A percentile compares a stretch with the other conserved stretches of the same genome.
Evolutionary conservation across 2,888 invertebrate species (phyloP).

Genomic region (Macaria notata): DNA sequence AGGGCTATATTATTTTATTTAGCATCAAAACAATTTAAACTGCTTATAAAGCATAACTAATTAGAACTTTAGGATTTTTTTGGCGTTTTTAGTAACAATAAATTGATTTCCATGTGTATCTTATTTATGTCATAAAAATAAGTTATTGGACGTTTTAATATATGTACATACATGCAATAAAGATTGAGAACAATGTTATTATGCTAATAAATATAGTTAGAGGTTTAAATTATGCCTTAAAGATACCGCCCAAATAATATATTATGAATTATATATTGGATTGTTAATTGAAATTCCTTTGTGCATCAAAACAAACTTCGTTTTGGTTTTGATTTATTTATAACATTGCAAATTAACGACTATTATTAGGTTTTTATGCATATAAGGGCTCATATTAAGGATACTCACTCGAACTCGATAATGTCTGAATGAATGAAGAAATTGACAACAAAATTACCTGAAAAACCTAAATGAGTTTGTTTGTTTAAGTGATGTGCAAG

Average conservation of each 20-base stretch:
- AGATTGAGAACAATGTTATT: slow-evolving; percentile 1
- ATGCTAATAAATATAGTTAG: background rate
- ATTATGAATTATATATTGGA: background rate
- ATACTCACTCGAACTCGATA: too few species aligned
- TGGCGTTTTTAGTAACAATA: slow-evolving; percentile 14
- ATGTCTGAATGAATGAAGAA: too few species aligned
- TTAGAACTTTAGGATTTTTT: slow-evolving; percentile 3
- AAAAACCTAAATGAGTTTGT: too few species aligned
- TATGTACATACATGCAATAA: background rate
- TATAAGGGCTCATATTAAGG: too few species aligned
- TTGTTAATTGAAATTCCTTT: slow-evolving; percentile 1
- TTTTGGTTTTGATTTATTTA: background rate
- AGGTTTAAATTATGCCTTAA: background rate
- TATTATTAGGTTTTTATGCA: too few species aligned
- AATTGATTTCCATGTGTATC: slow-evolving; percentile 1
- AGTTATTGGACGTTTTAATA: too few species aligned
- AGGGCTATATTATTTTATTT: too few species aligned
- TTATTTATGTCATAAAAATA: slow-evolving; percentile 3
- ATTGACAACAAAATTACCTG: too few species aligned
- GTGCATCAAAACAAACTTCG: background rate
- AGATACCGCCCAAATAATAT: slow-evolving; percentile 10
- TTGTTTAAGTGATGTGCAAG: too few species aligned
- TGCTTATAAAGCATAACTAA: slow-evolving; percentile 1
- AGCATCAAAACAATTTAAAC: slow-evolving; percentile 2
- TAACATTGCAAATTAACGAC: too few species aligned